phyloP scores from a whole-genome alignment of 2,888 invertebrate genomes.

The Timandra comae region DNA sequence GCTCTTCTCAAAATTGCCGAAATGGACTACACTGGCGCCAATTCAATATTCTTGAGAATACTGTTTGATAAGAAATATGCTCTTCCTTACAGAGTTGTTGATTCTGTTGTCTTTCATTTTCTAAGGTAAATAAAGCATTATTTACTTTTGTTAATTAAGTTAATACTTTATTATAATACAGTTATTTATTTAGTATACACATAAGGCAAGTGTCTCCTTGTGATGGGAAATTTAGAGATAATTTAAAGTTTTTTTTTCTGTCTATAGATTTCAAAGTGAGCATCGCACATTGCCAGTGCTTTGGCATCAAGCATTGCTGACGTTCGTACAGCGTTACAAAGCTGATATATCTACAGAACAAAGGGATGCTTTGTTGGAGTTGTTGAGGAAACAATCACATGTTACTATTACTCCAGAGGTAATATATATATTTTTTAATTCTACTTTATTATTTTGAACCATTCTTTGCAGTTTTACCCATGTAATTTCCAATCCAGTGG shows the following conservation, averaged over 20 bases:
- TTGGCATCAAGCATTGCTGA: constrained; percentile 97
- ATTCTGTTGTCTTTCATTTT: constrained; percentile 96
- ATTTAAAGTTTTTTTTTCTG: constrained; percentile 18
- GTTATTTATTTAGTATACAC: too few species aligned
- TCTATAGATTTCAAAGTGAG: constrained; percentile 87
- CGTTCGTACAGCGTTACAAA: constrained; percentile 97
- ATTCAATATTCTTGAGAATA: constrained; percentile 94
- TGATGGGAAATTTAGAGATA: too few species aligned
- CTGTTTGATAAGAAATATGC: constrained; percentile 99
- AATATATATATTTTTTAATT: constrained; percentile 8
- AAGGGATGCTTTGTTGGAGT: constrained; percentile 87
- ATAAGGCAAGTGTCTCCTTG: too few species aligned
- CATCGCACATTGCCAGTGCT: constrained; percentile 91
- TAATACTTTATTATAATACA: too few species aligned
- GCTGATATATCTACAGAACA: constrained; percentile 96
- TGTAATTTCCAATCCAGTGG: not conserved
- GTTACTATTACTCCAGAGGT: constrained; percentile 83
- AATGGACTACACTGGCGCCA: constrained; percentile 98
- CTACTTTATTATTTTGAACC: constrained; percentile 2
- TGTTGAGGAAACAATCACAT: constrained; percentile 85
- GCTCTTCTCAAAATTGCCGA: constrained; percentile 96
- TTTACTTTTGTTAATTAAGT: constrained; percentile 1
- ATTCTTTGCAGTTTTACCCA: not conserved
- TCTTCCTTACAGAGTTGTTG: constrained; percentile 95
- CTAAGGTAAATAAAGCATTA: constrained; percentile 79